These are phyloP conservation scores for Metacarcinus magister DNA, from an alignment of 2,888 invertebrate genomes.

Conservation along the genomic window DNA sequence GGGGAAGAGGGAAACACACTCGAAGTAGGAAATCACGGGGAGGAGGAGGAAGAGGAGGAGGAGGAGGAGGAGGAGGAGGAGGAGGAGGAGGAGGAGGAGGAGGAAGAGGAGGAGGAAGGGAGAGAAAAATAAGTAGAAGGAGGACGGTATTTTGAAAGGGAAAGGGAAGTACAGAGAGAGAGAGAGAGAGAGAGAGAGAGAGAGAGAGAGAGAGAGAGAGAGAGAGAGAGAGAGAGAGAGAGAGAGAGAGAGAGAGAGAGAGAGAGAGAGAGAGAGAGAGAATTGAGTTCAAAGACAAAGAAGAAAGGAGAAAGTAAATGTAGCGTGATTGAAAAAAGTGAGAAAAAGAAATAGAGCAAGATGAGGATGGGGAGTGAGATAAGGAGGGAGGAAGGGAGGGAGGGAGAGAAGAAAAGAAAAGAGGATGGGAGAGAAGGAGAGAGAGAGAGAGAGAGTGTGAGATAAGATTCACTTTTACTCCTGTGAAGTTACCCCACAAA, in stretches of 20 bases:
- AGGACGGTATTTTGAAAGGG: background rate
- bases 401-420: slow-evolving; percentile 52
- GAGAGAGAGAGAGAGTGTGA: background rate
- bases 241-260: slow-evolving; percentile 2
- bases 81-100: background rate
- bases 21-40: background rate
- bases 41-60: slow-evolving; percentile 8
- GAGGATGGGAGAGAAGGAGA: background rate
- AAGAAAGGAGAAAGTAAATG: background rate
- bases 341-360: too few species aligned
- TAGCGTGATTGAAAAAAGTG: background rate
- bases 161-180: background rate
- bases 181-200: slow-evolving; percentile 60
- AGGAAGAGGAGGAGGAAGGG: background rate
- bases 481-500: background rate
- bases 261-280: too few species aligned
- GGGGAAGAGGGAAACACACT: background rate
- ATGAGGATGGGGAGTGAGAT: background rate
- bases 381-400: background rate
- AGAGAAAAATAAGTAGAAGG: background rate
- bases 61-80: slow-evolving; percentile 20
- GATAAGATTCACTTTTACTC: background rate
- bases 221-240: background rate
- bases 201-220: slow-evolving; percentile 50
- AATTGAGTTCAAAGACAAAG: too few species aligned